These are phyloP conservation scores for Picathartes gymnocephalus DNA, from an alignment of 2,113 vertebrate species.

Conservation along the genomic window DNA sequence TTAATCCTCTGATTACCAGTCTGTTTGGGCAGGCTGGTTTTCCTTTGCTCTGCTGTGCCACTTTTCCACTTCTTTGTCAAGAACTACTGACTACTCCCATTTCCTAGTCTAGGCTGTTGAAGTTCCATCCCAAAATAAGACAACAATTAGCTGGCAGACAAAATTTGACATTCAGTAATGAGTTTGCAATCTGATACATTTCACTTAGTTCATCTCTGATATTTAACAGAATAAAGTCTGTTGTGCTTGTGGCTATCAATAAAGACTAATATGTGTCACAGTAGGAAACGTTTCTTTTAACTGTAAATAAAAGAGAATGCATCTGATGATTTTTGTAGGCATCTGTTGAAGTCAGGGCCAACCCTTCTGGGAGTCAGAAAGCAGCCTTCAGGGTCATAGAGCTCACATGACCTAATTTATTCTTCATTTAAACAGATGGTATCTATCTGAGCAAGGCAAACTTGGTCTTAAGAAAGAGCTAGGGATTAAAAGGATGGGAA, in stretches of 20 bases:
- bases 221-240: neutral
- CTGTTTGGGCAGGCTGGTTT: neutral
- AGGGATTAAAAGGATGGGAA: neutral
- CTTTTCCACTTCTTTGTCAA: neutral
- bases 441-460: constrained; percentile 2
- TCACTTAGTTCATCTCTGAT: neutral
- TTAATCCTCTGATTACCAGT: neutral
- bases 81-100: neutral
- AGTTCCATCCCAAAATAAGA: neutral
- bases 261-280: neutral
- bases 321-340: neutral
- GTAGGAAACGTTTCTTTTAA: neutral
- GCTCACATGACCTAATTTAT: constrained; percentile 41
- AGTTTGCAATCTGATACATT: neutral
- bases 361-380: neutral
- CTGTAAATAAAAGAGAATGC: neutral
- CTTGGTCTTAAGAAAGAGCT: constrained; percentile 22
- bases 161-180: neutral
- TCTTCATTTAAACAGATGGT: constrained; percentile 45
- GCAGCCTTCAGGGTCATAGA: neutral
- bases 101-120: neutral
- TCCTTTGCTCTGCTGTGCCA: neutral
- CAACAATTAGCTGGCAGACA: neutral
- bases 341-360: constrained; percentile 1
- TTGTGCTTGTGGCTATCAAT: neutral